A percentile compares a stretch with the other conserved stretches of the same genome.
Evolutionary conservation across 2,797 vertebrate species (phyloP).

Genomic region (Lerista edwardsae): DNA sequence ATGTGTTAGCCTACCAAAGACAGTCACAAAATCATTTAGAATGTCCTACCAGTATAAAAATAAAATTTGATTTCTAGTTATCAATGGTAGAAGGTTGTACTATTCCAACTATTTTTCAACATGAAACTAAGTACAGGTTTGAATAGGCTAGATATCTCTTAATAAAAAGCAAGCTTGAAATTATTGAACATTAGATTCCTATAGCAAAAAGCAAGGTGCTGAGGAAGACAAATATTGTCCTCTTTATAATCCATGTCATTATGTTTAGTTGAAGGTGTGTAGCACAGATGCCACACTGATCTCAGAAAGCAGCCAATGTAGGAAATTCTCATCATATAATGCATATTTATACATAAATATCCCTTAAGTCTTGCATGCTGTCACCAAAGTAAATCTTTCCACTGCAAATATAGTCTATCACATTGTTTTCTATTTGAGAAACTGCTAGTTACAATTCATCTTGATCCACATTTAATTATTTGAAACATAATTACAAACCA

Average conservation of each 20-base stretch:
- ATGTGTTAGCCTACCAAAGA: background rate
- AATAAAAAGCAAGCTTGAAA: background rate
- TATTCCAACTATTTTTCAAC: background rate
- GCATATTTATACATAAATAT: background rate
- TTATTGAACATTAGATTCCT: background rate
- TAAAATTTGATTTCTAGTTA: background rate
- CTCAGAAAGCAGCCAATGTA: background rate
- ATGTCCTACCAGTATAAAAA: slow-evolving; percentile 19
- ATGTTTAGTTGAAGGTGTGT: background rate
- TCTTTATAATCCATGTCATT: background rate
- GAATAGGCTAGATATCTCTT: background rate
- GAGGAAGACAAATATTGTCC: background rate
- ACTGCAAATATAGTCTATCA: background rate
- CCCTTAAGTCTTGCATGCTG: background rate
- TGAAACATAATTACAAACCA: background rate
- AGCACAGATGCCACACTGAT: background rate
- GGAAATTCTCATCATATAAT: too few relatives aligned
- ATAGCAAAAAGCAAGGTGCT: background rate
- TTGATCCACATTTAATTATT: background rate
- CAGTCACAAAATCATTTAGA: slow-evolving; percentile 13
- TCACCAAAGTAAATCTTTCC: background rate
- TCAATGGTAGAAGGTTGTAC: background rate
- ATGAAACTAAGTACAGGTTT: slow-evolving; percentile 24
- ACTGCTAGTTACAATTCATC: background rate
- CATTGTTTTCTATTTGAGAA: background rate